Evolutionary conservation across 2,113 vertebrate genomes (phyloP), one percentile per base, ranked within the genome.

Genomic region (Dolichotis patagonum): DNA sequence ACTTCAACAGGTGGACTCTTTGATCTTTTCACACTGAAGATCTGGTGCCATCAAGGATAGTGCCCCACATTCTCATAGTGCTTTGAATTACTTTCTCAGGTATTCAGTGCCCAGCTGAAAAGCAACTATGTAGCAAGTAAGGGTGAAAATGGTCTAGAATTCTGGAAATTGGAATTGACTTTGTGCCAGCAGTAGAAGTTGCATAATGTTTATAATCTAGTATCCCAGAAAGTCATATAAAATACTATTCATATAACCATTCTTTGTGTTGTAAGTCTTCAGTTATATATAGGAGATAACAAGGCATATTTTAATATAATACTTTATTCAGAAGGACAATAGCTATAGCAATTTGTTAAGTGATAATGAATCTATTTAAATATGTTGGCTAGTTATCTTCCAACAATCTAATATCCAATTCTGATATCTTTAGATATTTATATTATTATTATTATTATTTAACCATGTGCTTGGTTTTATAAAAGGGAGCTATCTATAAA

Each of bases 361-460:
- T 92, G 54, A 78, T n/a, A 1, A 86, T 49, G 77, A 81, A 67
- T 3, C 19, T 28, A 75, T 4, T 95, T 49, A 87, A 69, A 43
- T 1, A 12, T 78, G 3, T 78, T 86, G 28, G 26, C n/a, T n/a
- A 92, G 7, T 4, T 84, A n/a, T 35, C 35, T 90, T 71, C 9
- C 83, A 69, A 65, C 13, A 71, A 54, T 52, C 32, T 35, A 77
- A 41, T 26, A 54, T 52, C 32, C 38, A 77, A 41, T 26, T 86
- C 67, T 65, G 16, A 43, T 20, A 71, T 11, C 3, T 63, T 87
- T 84, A 93, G 5, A 65, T 54, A 75, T 80, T 4, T 84, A 4
- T n/a, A n/a, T 73, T 83, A 88, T 56, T 82, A 14, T 80, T n/a
- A n/a, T n/a, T 91, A 49, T 30, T 86, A 78, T 94, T 49, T 93